phyloP scores from a whole-genome alignment of 2,888 invertebrate genomes.

The Chaetogeoica ovagalla region DNA sequence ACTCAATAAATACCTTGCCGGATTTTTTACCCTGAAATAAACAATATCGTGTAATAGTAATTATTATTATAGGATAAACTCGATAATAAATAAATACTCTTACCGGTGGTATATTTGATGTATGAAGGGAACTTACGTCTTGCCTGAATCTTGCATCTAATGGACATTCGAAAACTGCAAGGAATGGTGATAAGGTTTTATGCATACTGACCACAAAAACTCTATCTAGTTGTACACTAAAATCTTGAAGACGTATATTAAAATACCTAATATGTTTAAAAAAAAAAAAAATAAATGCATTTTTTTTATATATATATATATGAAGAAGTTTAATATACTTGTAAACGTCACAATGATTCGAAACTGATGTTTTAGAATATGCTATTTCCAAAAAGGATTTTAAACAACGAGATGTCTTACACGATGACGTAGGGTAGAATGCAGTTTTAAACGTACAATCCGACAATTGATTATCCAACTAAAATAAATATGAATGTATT shows the following conservation, averaged over 20 bases:
- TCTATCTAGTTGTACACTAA: constrained; percentile 71
- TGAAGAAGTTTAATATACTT: constrained; percentile 60
- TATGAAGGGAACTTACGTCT: constrained; percentile 66
- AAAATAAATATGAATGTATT: constrained; percentile 57
- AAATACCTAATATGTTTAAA: constrained; percentile 61
- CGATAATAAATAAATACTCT: background rate
- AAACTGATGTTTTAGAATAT: constrained; percentile 63
- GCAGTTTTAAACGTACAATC: constrained; percentile 74
- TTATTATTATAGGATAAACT: background rate
- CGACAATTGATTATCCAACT: constrained; percentile 76
- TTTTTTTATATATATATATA: background rate
- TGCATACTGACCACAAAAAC: constrained; percentile 66
- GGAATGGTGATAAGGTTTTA: constrained; percentile 67
- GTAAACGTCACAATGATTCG: constrained; percentile 61
- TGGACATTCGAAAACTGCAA: constrained; percentile 58
- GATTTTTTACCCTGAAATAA: constrained; percentile 43
- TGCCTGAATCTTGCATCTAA: constrained; percentile 61
- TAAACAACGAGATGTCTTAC: constrained; percentile 61
- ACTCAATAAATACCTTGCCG: constrained; percentile 19
- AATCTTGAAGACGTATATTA: constrained; percentile 69
- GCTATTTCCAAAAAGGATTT: constrained; percentile 69
- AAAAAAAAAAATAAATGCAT: constrained; percentile 4
- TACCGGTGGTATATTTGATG: constrained; percentile 61
- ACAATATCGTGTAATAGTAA: background rate
- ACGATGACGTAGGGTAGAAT: constrained; percentile 65